These are phyloP conservation scores for Hipparchia sbordonii DNA, from an alignment of 2,888 invertebrate species.

Conservation along the genomic window DNA sequence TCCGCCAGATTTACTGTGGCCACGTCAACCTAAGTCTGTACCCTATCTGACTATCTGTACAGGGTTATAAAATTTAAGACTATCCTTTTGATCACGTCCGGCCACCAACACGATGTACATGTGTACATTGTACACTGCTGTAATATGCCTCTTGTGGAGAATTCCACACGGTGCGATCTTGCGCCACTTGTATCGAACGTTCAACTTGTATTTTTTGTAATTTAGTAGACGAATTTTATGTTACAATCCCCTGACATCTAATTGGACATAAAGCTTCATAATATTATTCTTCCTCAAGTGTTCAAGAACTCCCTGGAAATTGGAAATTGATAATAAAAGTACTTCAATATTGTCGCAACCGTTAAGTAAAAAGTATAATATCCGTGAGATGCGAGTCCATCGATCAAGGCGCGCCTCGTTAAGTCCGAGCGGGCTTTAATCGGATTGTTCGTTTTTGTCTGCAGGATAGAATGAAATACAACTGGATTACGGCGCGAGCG, in stretches of 20 bases:
- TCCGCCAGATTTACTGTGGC: too few relatives aligned
- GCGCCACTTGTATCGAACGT: too few relatives aligned
- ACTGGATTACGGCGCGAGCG: conserved; percentile 14
- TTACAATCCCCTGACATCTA: not conserved
- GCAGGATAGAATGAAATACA: conserved; percentile 26
- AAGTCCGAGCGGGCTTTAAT: conserved; percentile 42
- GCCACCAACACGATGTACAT: too few relatives aligned
- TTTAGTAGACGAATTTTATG: too few relatives aligned
- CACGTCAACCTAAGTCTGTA: too few relatives aligned
- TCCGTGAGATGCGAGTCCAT: conserved; percentile 8
- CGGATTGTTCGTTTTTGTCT: conserved; percentile 26
- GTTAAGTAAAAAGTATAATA: not conserved
- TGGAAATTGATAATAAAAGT: conserved; percentile 6
- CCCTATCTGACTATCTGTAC: too few relatives aligned
- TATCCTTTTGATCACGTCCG: too few relatives aligned
- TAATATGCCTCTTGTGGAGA: too few relatives aligned
- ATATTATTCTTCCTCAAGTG: not conserved
- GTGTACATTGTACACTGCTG: too few relatives aligned
- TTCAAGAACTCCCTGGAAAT: not conserved
- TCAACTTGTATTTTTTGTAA: too few relatives aligned
- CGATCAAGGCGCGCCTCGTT: conserved; percentile 26
- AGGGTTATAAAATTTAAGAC: too few relatives aligned
- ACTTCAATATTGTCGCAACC: not conserved
- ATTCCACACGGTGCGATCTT: too few relatives aligned
- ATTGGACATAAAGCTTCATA: not conserved